Evolutionary conservation across 2,113 vertebrate genomes (phyloP).

Genomic region (Actinemys pallida): DNA sequence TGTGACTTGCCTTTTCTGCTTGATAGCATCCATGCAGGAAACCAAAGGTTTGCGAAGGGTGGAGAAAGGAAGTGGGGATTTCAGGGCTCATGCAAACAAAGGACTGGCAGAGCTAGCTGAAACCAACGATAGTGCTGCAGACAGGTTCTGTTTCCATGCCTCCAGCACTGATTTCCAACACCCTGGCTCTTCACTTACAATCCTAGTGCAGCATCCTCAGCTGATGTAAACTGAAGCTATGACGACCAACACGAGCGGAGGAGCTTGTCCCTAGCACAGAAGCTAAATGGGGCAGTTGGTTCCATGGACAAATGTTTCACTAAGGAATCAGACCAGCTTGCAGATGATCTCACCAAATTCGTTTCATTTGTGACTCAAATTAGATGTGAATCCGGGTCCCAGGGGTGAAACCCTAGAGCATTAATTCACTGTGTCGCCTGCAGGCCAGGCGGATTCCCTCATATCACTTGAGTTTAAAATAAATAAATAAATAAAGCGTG

Average conservation of each 20-base stretch:
- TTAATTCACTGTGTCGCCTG: not conserved
- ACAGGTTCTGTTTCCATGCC: not conserved
- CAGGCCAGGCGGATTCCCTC: slow-evolving; percentile 25
- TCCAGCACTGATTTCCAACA: not conserved
- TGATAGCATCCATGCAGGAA: not conserved
- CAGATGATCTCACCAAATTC: slow-evolving; percentile 19
- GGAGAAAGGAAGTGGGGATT: rapidly evolving
- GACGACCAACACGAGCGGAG: not conserved
- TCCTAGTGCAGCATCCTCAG: slow-evolving; percentile 47
- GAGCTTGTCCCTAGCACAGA: not conserved
- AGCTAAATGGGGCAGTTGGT: slow-evolving; percentile 58
- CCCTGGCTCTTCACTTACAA: not conserved
- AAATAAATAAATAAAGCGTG: not conserved
- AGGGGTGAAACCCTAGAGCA: slow-evolving; percentile 23
- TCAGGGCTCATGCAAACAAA: slow-evolving; percentile 7
- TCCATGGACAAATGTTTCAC: slow-evolving; percentile 48
- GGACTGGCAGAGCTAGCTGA: not conserved
- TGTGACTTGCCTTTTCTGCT: not conserved
- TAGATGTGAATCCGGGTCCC: slow-evolving; percentile 48
- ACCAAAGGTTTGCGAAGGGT: not conserved
- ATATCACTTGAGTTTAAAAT: slow-evolving; percentile 5
- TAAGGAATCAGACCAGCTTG: slow-evolving; percentile 8
- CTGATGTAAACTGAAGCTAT: not conserved
- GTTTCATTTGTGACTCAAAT: slow-evolving; percentile 19
- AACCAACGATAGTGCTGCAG: not conserved